Evolutionary conservation across 2,113 vertebrate species (phyloP).

Genomic region (Machaerirhynchus nigripectus): DNA sequence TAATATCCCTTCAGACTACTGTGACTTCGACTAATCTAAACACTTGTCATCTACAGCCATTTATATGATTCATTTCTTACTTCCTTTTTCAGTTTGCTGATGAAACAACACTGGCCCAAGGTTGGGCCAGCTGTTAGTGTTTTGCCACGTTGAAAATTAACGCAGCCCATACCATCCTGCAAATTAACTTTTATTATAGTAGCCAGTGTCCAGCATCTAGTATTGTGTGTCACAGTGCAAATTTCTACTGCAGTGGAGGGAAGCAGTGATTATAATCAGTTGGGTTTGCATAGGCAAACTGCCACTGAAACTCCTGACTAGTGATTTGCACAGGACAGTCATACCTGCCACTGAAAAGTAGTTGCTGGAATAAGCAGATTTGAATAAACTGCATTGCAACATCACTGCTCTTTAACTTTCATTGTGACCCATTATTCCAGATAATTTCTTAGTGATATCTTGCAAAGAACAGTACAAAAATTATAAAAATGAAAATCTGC

Average conservation of each 20-base stretch:
- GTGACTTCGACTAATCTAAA: not conserved
- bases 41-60: not conserved
- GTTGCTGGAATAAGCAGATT: conserved; percentile 20
- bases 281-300: not conserved
- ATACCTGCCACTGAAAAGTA: not conserved
- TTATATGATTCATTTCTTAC: conserved; percentile 10
- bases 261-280: not conserved
- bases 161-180: not conserved
- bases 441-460: not conserved
- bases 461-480: not conserved
- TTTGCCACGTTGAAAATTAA: not conserved
- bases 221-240: not conserved
- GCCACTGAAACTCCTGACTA: not conserved
- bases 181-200: conserved; percentile 57
- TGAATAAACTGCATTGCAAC: not conserved
- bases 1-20: not conserved
- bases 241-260: not conserved
- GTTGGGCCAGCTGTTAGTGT: not conserved
- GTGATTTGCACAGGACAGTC: conserved; percentile 6
- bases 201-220: conserved; percentile 23
- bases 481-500: not conserved
- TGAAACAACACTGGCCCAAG: conserved; percentile 11
- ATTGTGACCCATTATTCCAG: not conserved
- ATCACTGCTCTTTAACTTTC: not conserved
- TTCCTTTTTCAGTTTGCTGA: conserved; percentile 43